Evolutionary conservation across 2,888 invertebrate genomes (phyloP).

Genomic region (Aporophyla lueneburgensis): DNA sequence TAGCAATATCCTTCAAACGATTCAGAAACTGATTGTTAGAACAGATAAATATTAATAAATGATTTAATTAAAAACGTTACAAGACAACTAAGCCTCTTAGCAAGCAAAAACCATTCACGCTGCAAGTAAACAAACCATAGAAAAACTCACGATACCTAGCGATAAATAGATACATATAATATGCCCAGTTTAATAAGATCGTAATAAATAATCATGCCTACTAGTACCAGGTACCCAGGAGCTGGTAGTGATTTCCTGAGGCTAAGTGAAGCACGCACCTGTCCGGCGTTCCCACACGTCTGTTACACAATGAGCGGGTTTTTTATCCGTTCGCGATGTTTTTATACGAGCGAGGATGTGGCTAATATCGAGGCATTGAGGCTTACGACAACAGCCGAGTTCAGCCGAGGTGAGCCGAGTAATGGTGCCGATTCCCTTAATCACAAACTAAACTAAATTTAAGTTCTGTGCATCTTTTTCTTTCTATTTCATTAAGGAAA

Average conservation of each 20-base stretch:
- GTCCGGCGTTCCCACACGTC: conserved; percentile 84
- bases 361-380: conserved; percentile 64
- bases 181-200: conserved; percentile 54
- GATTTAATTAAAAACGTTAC: not conserved
- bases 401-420: conserved; percentile 7
- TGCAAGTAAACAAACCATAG: conserved; percentile 34
- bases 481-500: too few species aligned
- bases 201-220: conserved; percentile 69
- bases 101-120: not conserved
- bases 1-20: too few species aligned
- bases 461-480: too few species aligned
- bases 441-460: too few species aligned
- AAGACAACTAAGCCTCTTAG: not conserved
- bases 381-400: conserved; percentile 49
- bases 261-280: conserved; percentile 82
- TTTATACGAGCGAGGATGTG: conserved; percentile 78
- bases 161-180: conserved; percentile 46
- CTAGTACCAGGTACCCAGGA: conserved; percentile 72
- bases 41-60: not conserved
- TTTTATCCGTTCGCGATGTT: conserved; percentile 85
- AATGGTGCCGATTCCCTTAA: too few species aligned
- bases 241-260: conserved; percentile 84
- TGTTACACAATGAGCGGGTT: conserved; percentile 84
- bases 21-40: too few species aligned
- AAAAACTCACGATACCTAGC: conserved; percentile 15